phyloP scores from a whole-genome alignment of 2,113 vertebrate species.

The Plectropomus leopardus region DNA sequence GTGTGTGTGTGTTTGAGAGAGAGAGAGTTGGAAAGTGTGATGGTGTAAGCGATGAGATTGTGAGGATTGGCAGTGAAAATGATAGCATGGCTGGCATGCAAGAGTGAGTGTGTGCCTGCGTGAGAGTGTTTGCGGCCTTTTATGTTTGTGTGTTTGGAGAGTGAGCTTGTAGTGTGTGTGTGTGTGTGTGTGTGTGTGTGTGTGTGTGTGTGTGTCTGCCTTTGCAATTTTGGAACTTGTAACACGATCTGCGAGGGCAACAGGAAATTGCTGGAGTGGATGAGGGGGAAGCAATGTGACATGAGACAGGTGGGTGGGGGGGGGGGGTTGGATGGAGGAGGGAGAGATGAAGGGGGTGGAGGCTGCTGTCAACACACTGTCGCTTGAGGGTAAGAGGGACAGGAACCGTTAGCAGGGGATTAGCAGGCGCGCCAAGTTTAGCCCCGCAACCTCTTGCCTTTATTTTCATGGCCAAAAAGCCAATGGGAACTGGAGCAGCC shows the following conservation, averaged over 20 bases:
- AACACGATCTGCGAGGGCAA: slow-evolving; percentile 88
- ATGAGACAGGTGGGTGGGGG: slow-evolving; percentile 82
- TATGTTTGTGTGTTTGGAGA: slow-evolving; percentile 22
- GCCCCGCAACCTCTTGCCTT: slow-evolving; percentile 60
- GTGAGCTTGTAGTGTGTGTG: slow-evolving; percentile 6
- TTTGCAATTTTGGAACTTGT: slow-evolving; percentile 69
- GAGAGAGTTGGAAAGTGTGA: slow-evolving; percentile 30
- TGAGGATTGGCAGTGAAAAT: slow-evolving; percentile 51
- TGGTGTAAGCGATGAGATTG: slow-evolving; percentile 48
- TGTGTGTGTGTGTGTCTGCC: slow-evolving; percentile 26
- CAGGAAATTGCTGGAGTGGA: slow-evolving; percentile 91
- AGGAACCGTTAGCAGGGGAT: slow-evolving; percentile 90
- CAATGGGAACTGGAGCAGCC: slow-evolving; percentile 54
- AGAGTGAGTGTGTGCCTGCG: slow-evolving; percentile 20
- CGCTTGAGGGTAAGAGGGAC: slow-evolving; percentile 87
- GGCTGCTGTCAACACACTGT: slow-evolving; percentile 85
- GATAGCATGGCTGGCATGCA: slow-evolving; percentile 54
- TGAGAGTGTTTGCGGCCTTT: slow-evolving; percentile 6
- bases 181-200: slow-evolving; percentile 6
- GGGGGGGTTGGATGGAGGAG: slow-evolving; percentile 25
- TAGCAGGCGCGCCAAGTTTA: slow-evolving; percentile 85
- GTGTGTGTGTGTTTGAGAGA: background rate
- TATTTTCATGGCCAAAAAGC: slow-evolving; percentile 49
- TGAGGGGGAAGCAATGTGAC: slow-evolving; percentile 69
- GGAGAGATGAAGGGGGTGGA: slow-evolving; percentile 43